Conservation (phyloP, 2,797 vertebrate genomes). For the Spinus olivaceus region DNA sequence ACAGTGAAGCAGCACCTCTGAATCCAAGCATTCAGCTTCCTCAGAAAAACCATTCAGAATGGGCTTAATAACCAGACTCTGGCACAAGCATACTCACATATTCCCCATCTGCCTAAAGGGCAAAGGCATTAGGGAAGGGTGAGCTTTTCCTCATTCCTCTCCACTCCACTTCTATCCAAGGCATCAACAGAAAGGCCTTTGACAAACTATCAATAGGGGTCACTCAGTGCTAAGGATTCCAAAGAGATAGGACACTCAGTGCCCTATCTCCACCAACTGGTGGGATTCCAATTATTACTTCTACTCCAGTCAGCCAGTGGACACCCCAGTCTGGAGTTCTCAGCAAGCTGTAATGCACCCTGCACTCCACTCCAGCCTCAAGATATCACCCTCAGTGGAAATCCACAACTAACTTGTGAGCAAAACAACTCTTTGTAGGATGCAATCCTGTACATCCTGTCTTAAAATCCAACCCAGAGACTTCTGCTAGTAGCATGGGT, state of each 20-base stretch:
- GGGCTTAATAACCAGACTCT: not conserved
- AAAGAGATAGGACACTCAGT: accelerated
- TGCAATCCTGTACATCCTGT: not conserved
- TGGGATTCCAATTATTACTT: not conserved
- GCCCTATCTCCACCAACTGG: not conserved
- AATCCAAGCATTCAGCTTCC: not conserved
- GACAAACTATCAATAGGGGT: not conserved
- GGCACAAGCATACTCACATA: not conserved
- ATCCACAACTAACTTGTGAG: not conserved
- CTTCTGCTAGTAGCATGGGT: accelerated
- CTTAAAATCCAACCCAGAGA: not conserved
- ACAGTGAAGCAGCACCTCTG: not conserved
- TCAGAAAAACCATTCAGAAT: too few relatives aligned
- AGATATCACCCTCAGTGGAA: not conserved
- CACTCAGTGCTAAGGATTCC: not conserved
- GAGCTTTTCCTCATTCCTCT: not conserved
- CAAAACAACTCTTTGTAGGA: not conserved
- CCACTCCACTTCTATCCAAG: not conserved
- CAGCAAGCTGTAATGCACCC: accelerated
- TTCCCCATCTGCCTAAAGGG: not conserved
- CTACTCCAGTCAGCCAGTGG: not conserved
- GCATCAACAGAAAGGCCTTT: not conserved
- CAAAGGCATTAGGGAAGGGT: not conserved
- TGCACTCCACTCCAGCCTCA: not conserved
- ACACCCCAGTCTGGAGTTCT: not conserved